phyloP scores from a whole-genome alignment of 1,140 invertebrate genomes.

The Anadara kagoshimensis region DNA sequence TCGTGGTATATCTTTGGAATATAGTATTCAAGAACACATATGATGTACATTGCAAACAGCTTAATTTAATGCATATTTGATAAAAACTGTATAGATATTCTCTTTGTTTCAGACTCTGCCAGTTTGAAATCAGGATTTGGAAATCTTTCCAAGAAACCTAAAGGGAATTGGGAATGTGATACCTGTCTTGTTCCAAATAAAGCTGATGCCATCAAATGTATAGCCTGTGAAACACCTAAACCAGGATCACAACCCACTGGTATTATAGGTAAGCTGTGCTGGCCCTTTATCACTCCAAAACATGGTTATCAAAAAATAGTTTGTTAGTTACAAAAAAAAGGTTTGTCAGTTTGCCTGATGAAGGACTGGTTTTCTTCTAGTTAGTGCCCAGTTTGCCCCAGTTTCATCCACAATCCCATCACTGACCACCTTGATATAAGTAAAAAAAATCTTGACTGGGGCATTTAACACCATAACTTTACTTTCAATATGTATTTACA shows the following conservation, averaged over 20 bases:
- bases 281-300: neutral
- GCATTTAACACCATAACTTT: too few relatives aligned
- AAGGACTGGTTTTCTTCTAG: neutral
- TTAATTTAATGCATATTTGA: too few relatives aligned
- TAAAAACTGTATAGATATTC: neutral
- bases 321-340: neutral
- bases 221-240: constrained; percentile 77
- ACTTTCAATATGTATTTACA: too few relatives aligned
- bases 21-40: too few relatives aligned
- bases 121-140: constrained; percentile 5
- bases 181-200: constrained; percentile 81
- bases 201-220: constrained; percentile 77
- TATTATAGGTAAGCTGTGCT: neutral
- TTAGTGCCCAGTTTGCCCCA: neutral
- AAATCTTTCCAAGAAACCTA: neutral
- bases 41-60: too few relatives aligned
- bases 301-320: neutral
- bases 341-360: neutral
- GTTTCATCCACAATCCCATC: neutral
- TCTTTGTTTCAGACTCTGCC: neutral
- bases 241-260: constrained; percentile 14
- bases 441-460: neutral
- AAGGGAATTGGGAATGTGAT: constrained; percentile 20
- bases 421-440: neutral
- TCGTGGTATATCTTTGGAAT: too few relatives aligned